phyloP scores from a whole-genome alignment of 2,113 vertebrate genomes.

The Orycteropus afer region DNA sequence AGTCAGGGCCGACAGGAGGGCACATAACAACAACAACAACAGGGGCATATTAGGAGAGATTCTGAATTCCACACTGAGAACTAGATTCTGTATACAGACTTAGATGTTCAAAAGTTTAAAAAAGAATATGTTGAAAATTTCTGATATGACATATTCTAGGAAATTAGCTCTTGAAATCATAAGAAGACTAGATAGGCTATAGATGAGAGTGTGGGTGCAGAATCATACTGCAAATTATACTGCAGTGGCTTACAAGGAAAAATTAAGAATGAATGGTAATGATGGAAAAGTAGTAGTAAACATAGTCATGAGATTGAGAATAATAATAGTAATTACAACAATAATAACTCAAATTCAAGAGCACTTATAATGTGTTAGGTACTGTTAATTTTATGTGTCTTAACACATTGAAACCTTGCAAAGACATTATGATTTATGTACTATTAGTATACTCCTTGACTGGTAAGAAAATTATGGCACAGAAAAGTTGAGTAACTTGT shows the following conservation, averaged over 20 bases:
- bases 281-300: not conserved
- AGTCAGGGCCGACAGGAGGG: no score
- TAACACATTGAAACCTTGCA: not conserved
- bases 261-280: not conserved
- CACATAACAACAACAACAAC: no score
- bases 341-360: not conserved
- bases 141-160: not conserved
- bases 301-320: no score
- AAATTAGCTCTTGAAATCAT: not conserved
- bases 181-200: accelerated
- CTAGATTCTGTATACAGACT: not conserved
- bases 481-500: no score
- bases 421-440: not conserved
- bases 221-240: not conserved
- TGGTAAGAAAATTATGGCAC: not conserved
- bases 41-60: not conserved
- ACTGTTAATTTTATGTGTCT: not conserved
- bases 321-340: no score
- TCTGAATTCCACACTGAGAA: no score
- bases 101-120: not conserved
- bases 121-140: not conserved
- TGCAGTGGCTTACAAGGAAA: no score
- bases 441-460: not conserved
- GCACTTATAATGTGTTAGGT: not conserved
- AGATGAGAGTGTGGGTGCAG: not conserved